Evolutionary conservation across 1,140 invertebrate genomes (phyloP).

Genomic region (silkworm (Bombyx mori)): DNA sequence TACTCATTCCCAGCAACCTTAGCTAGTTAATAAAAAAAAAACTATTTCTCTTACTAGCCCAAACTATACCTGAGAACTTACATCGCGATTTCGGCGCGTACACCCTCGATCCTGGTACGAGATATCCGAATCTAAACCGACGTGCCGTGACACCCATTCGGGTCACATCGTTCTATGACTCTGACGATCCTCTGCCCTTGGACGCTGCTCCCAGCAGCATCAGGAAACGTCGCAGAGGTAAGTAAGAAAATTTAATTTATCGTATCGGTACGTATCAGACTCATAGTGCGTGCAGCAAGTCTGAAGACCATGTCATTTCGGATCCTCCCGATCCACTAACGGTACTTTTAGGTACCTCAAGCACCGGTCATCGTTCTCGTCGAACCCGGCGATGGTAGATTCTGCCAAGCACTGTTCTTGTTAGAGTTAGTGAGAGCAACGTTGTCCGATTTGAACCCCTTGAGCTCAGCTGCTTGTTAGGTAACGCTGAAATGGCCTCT

Average conservation of each 20-base stretch:
- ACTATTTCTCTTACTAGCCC: conserved; percentile 75
- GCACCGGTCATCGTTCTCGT: too few relatives aligned
- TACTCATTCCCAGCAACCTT: too few relatives aligned
- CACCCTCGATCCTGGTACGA: conserved; percentile 90
- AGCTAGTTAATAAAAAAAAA: not conserved
- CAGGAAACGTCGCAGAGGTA: conserved; percentile 78
- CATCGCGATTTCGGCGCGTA: conserved; percentile 90
- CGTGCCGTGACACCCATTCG: conserved; percentile 75
- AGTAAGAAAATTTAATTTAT: conserved; percentile 13
- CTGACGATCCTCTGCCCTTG: conserved; percentile 69
- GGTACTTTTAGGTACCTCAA: too few relatives aligned
- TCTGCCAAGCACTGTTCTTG: too few relatives aligned
- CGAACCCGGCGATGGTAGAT: too few relatives aligned
- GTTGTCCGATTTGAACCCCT: too few relatives aligned
- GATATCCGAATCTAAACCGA: conserved; percentile 79
- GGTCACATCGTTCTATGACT: conserved; percentile 72
- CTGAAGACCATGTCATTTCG: too few relatives aligned
- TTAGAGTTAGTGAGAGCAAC: too few relatives aligned
- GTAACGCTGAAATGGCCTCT: too few relatives aligned
- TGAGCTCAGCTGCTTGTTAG: too few relatives aligned
- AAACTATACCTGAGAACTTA: conserved; percentile 97
- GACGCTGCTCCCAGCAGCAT: conserved; percentile 30
- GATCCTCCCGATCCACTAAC: too few relatives aligned
- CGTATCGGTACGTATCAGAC: not conserved
- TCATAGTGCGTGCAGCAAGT: too few relatives aligned